Evolutionary conservation across 2,797 vertebrate species (phyloP).

Genomic region (Microcaecilia unicolor): DNA sequence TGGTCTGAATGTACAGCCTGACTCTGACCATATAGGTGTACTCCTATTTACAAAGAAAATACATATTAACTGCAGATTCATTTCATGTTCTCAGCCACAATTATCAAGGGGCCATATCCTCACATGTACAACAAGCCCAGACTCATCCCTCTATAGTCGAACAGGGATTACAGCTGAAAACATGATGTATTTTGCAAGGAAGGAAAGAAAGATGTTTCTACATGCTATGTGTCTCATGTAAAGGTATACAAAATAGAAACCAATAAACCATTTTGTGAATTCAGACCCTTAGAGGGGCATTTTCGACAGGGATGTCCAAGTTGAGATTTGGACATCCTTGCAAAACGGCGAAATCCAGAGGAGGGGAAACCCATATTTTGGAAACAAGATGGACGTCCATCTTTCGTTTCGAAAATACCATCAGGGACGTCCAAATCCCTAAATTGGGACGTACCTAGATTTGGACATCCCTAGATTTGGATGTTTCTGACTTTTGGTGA

Average conservation of each 20-base stretch:
- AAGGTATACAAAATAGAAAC: not conserved
- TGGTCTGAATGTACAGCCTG: too few species aligned
- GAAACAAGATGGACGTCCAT: too few species aligned
- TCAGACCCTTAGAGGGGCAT: not conserved
- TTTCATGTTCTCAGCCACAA: not conserved
- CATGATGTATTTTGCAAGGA: not conserved
- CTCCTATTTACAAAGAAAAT: conserved; percentile 10
- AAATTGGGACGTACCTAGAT: too few species aligned
- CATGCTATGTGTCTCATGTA: not conserved
- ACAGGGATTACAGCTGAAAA: too few species aligned
- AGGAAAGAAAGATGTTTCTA: not conserved
- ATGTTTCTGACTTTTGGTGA: too few species aligned
- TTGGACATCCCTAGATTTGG: too few species aligned
- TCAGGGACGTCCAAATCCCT: too few species aligned
- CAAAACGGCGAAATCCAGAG: too few species aligned
- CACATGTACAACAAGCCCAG: not conserved
- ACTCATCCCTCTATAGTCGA: conserved; percentile 20
- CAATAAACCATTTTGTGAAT: not conserved
- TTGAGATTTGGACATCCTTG: too few species aligned
- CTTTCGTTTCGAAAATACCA: too few species aligned
- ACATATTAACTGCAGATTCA: not conserved
- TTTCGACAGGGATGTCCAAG: too few species aligned
- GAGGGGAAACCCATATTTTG: too few species aligned
- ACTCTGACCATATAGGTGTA: conserved; percentile 5
- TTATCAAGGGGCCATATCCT: conserved; percentile 1